phyloP scores from a whole-genome alignment of 2,113 vertebrate genomes.

The Circaetus cinerascens region DNA sequence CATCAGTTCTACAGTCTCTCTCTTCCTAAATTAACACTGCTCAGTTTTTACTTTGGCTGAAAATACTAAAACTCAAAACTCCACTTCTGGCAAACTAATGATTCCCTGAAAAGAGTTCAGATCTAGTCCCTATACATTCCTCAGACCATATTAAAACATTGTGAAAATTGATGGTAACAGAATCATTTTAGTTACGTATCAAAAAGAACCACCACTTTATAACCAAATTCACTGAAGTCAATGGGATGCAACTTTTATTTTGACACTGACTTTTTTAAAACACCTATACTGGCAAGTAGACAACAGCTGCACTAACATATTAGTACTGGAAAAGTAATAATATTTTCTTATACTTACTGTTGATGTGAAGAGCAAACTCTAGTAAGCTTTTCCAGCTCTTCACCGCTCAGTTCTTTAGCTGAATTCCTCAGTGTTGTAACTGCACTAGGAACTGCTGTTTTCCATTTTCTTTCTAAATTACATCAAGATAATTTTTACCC shows the following conservation, averaged over 20 bases:
- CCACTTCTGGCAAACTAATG: not conserved
- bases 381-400: conserved; percentile 83
- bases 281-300: not conserved
- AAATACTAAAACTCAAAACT: not conserved
- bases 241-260: not conserved
- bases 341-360: conserved; percentile 78
- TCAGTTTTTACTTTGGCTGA: not conserved
- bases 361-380: conserved; percentile 89
- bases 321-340: not conserved
- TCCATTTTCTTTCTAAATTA: conserved; percentile 84
- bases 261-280: not conserved
- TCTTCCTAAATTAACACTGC: not conserved
- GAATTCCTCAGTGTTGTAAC: conserved; percentile 49
- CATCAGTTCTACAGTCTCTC: not conserved
- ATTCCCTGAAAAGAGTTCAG: not conserved
- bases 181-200: not conserved
- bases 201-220: not conserved
- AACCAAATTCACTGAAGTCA: not conserved
- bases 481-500: conserved; percentile 41
- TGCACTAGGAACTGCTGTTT: conserved; percentile 51
- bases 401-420: conserved; percentile 69
- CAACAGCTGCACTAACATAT: not conserved
- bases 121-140: not conserved
- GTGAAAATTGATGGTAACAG: not conserved
- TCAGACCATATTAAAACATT: not conserved